These are phyloP conservation scores for Temnothorax curvispinosus DNA, from an alignment of 1,140 invertebrate genomes.

Conservation along the genomic window DNA sequence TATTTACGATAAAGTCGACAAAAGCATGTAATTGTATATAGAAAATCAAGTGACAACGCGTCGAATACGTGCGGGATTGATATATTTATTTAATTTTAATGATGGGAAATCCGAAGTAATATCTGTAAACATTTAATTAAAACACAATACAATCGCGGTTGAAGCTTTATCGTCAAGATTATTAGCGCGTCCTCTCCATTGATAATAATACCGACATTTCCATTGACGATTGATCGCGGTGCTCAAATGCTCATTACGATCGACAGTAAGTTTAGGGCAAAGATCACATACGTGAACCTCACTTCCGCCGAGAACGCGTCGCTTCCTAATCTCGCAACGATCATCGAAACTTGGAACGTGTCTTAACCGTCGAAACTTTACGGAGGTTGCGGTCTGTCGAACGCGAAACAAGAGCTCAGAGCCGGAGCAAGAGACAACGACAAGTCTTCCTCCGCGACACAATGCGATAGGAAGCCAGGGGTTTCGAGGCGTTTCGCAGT, in stretches of 20 bases:
- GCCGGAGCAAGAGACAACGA: constrained; percentile 24
- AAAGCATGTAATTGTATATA: neutral
- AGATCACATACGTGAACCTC: neutral
- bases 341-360: constrained; percentile 16
- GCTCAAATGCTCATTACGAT: neutral
- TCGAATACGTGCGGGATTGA: neutral
- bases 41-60: neutral
- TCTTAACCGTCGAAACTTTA: constrained; percentile 50
- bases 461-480: constrained; percentile 75
- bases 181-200: neutral
- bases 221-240: no score
- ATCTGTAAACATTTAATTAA: constrained; percentile 43
- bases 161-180: constrained; percentile 19
- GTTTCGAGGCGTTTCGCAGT: constrained; percentile 79
- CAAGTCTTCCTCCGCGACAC: constrained; percentile 63
- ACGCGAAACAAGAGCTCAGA: constrained; percentile 66
- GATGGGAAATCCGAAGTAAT: constrained; percentile 34
- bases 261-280: neutral
- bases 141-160: constrained; percentile 12
- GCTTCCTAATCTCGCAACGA: constrained; percentile 27
- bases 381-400: constrained; percentile 65
- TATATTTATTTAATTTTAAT: constrained; percentile 68
- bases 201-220: neutral
- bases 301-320: neutral
- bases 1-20: neutral